Base-by-base conservation (phyloP, 2,888 invertebrate genomes). In the Serrognathus titanus region DNA sequence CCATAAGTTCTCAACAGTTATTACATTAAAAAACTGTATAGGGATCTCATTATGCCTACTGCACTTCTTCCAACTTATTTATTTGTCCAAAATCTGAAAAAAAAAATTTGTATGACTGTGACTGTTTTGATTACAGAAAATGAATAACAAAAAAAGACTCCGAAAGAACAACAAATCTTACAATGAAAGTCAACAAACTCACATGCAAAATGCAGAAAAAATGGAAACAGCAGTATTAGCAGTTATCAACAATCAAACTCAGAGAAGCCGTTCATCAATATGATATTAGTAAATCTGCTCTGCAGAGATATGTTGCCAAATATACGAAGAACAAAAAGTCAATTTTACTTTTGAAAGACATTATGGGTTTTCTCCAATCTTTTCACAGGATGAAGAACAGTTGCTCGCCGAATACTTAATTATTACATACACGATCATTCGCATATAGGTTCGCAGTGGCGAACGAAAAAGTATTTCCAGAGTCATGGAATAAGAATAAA, bases 371-470 rank as follows among this genome's bases (percentile, higher is more conserved):
- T 40, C 40, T 40, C 40, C 11, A 46, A 46, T 11, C 46, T 46
- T 4, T 46, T 46, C 46, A 11, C 12, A 46, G 4, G 46, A 46
- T 16, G 40, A 40, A 40, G 40, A 46, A 46, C 59, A 41, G 12
- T 54, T 38, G 8, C 9, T 24, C 46, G 51, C 12, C n/a, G 41
- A 24, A 24, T 57, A 13, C 10, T 31, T 40, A 11, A 40, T 40
- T 40, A 12, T 7, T 40, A 5, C 47, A 51, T 40, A 37, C 46
- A 31, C 52, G 58, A 36, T 56, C 11, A 41, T 45, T 53, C 7
- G 57, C 53, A 4, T 59, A 50, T 36, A 35, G 43, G 45, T 53
- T 59, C 56, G 58, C 58, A 54, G 58, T 64, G 53, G 58, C 61
- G 43, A 59, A 63, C 53, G 41, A 57, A 41, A 62, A 54, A 49